Percentiles rank a stretch among this genome's conserved stretches.
phyloP scores from a whole-genome alignment of 2,113 vertebrate genomes.

The Hyperopisus bebe region DNA sequence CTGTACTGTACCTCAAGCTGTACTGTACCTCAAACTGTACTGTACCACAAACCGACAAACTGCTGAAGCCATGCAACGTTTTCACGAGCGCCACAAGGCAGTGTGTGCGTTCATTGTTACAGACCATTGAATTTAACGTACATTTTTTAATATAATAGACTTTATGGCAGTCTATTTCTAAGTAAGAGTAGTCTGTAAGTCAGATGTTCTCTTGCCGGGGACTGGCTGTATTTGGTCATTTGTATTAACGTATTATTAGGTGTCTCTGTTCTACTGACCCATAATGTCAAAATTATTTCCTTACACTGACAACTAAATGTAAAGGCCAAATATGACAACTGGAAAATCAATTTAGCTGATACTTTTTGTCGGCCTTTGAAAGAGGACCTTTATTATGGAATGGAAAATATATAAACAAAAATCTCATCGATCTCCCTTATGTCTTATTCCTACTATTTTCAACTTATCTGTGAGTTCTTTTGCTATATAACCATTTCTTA shows the following conservation, averaged over 20 bases:
- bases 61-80: neutral
- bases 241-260: neutral
- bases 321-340: neutral
- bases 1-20: neutral
- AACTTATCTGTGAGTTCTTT: neutral
- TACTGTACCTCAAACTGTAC: neutral
- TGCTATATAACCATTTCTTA: neutral
- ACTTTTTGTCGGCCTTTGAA: neutral
- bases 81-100: neutral
- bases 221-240: neutral
- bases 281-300: slow-evolving; percentile 38
- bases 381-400: neutral
- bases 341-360: neutral
- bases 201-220: neutral
- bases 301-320: neutral
- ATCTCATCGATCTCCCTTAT: neutral
- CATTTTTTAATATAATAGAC: neutral
- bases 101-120: neutral
- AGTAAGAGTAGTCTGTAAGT: neutral
- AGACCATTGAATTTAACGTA: neutral
- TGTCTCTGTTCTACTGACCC: neutral
- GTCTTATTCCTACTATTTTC: neutral
- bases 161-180: neutral
- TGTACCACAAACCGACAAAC: neutral
- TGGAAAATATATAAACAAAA: neutral